Evolutionary conservation across 2,113 vertebrate genomes (phyloP), one percentile per base, ranked within the genome.

Genomic region (Oncorhynchus kisutch): DNA sequence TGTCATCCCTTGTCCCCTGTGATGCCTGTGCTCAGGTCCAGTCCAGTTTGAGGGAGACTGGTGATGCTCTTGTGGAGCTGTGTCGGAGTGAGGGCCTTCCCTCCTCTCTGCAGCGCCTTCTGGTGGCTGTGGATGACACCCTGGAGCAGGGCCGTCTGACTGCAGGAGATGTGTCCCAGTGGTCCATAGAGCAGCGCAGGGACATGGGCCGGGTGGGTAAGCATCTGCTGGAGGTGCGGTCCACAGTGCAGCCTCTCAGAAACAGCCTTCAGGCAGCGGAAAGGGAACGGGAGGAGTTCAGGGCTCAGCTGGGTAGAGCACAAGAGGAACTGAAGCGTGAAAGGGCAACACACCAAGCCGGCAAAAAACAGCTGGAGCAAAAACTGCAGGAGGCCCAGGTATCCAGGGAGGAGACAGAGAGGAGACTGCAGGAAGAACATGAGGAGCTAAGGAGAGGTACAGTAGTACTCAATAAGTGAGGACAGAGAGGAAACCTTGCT

Each of bases 71-170:
- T 71, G 81, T 92, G 45, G 79, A 88, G 70, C 80, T 99, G 76
- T 95, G 96, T 82, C 90, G 81, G 83, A 92, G 89, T 73, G 95
- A 97, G 84, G 96, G 95, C 77, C 89, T 99, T 82, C 95, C 96
- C 48, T 99, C 95, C 0, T 94, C 95, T 22, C 90, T 98, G 24
- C 85, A 91, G 88, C 92, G 77, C 27, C 94, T 97, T 69, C 88
- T 93, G 74, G 91, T 80, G 39, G 86, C 85, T 48, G 83, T 95
- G 54, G 88, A 91, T 72, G 93, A 94, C 14, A 86, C 78, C 0
- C 12, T 90, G 18, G 92, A 91, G 25, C 76, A 82, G n/a, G 92
- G 83, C 67, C 91, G 70, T 0, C 91, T 98, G 82, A 94, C 95
- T 0, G 89, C 93, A 0, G 67, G n/a, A 0, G 96, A 97, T 0